A percentile compares a stretch with the other conserved stretches of the same genome.
These are phyloP conservation scores for Cryptoprocta ferox DNA, from an alignment of 2,797 vertebrate genomes.

Conservation along the genomic window DNA sequence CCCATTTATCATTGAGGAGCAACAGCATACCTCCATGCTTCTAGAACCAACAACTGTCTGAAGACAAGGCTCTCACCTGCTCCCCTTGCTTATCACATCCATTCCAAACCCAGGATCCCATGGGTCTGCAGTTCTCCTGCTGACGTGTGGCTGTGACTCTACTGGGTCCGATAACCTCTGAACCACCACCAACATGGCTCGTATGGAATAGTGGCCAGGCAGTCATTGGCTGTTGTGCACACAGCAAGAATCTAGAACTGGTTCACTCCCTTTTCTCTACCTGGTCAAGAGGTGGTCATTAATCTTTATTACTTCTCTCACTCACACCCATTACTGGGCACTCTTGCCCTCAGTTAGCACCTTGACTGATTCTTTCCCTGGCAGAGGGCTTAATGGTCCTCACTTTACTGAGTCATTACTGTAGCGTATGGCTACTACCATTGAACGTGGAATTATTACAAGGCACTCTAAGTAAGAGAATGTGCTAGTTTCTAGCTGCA, in stretches of 20 bases:
- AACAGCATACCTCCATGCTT: no score
- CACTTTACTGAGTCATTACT: neutral
- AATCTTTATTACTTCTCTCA: neutral
- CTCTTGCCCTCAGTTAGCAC: neutral
- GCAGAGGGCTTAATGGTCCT: neutral
- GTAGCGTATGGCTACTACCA: neutral
- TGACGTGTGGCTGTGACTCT: neutral
- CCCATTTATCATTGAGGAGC: neutral
- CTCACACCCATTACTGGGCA: neutral
- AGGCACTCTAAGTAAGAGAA: neutral
- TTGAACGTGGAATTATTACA: neutral
- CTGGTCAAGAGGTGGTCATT: neutral
- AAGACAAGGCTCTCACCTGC: fast-evolving
- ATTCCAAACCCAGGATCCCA: no score
- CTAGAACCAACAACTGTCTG: neutral
- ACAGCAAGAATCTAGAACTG: neutral
- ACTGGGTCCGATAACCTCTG: neutral
- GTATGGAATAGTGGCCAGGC: neutral
- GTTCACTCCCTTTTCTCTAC: neutral
- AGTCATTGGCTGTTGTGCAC: neutral
- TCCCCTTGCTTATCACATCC: neutral
- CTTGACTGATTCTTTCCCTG: neutral
- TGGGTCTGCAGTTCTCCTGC: neutral
- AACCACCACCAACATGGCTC: no score
- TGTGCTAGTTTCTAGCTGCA: neutral